phyloP scores from a whole-genome alignment of 2,113 vertebrate genomes.

The Lichenostomus cassidix region DNA sequence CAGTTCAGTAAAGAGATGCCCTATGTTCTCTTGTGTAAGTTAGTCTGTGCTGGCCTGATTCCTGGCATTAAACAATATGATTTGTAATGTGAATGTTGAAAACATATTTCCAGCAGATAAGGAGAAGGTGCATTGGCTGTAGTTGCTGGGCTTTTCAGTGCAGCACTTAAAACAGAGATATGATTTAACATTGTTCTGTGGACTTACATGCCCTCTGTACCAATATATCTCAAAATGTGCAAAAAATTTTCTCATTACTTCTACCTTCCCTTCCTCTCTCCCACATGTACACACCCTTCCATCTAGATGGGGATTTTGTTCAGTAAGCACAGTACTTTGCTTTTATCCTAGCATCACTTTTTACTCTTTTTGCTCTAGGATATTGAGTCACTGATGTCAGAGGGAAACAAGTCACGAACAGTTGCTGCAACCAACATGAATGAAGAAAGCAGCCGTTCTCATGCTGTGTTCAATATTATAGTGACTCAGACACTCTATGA shows the following conservation, averaged over 20 bases:
- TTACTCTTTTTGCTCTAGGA: slow-evolving; percentile 72
- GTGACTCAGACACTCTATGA: slow-evolving; percentile 88
- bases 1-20: not conserved
- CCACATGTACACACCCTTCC: not conserved
- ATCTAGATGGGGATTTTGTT: not conserved
- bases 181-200: not conserved
- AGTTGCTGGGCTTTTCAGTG: not conserved
- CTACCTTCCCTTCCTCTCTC: not conserved
- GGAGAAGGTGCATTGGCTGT: not conserved
- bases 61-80: not conserved
- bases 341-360: slow-evolving; percentile 4
- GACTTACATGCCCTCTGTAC: not conserved
- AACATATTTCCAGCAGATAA: not conserved
- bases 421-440: slow-evolving; percentile 97
- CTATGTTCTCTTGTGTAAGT: not conserved
- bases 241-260: not conserved
- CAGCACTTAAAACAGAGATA: not conserved
- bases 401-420: slow-evolving; percentile 94
- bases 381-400: slow-evolving; percentile 88
- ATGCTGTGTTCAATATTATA: slow-evolving; percentile 88
- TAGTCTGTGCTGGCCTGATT: not conserved
- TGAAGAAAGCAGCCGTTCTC: slow-evolving; percentile 90
- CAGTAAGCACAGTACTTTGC: not conserved
- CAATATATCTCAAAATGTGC: not conserved
- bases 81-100: not conserved